Base-by-base conservation (phyloP, 2,797 vertebrate species). In the Catamblyrhynchus diadema region DNA sequence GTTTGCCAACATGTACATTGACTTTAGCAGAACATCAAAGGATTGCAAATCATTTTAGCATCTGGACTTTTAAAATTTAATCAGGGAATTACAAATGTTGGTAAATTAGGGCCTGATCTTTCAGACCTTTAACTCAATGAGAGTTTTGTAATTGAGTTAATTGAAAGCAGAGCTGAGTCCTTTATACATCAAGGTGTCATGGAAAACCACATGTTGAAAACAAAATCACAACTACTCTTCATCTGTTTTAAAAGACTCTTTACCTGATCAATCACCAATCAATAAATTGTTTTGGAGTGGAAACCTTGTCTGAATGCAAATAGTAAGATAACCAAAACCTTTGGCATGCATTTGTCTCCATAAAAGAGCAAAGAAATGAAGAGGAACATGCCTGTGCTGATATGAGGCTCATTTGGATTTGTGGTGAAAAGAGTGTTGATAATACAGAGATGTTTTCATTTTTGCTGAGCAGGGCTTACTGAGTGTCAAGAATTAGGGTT, bases 41-140 rank as follows among this genome's bases (percentile, higher is more conserved):
- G 10, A 17, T 81, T 89, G 41, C 19, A 91, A 91, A 93, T 82
- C 41, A 92, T 57, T 92, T 91, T 42, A 93, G 20, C 64, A 92
- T 60, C 57, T 89, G 69, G 57, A 53, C n/a, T 85, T 89, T 81
- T 23, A 89, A 92, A 96, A 94, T 80, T 92, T 87, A 82, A 87
- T 92, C 28, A 82, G 9, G 7, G 33, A 82, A 77, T 85, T 87
- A 53, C 48, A 96, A 61, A 28, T 50, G 23, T 67, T 94, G 56
- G 61, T 81, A 94, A 92, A 94, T 77, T 77, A 78, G n/a, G 84
- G 6, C 3, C 74, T 83, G 70, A 48, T 80, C 56, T 86, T 88
- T 9, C 44, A 85, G 83, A 61, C 44, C 39, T 84, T 92, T 47
- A 86, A 72, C 44, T 83, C 57, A 83, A 67, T 57, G 33, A 79